Base-by-base conservation (phyloP, 2,797 vertebrate species). In the Oreochromis grahami region DNA sequence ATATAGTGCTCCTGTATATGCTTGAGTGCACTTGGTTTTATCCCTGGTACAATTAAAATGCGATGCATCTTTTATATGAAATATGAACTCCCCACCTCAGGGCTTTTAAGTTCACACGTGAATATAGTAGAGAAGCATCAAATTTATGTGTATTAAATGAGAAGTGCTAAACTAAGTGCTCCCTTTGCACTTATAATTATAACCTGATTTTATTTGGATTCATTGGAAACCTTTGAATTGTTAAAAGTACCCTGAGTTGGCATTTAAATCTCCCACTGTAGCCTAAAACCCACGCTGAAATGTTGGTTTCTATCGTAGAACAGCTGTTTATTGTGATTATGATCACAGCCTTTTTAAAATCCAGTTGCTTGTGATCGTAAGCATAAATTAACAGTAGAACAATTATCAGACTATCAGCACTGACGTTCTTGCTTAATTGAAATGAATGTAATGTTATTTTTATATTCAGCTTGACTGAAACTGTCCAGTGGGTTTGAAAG, bases 21-120 rank as follows among this genome's bases (percentile, higher is more conserved):
- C 65, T 82, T 26, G 45, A 85, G 79, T 93, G 80, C 78, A 84
- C 74, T 87, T 81, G 15, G 79, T 82, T 87, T 60, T 51, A 32
- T 76, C 85, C 60, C 76, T 63, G 29, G 81, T 87, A 65, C 24
- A 89, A 80, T 90, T 76, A 65, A 88, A 80, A 87, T 50, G 58
- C 58, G n/a, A 82, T 78, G 72, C 51, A 63, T 81, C 50, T 94
- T 91, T 94, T 90, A 38, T 86, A 83, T 60, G 7, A 81, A 82
- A 89, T 63, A 26, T 17, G n/a, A 82, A 81, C 11, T 85, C 76
- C 81, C 87, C 89, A 85, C 51, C 87, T 93, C 89, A 91, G 92
- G 92, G 87, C 74, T 83, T 63, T 29, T 89, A 84, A 87, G 45
- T 52, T 89, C 68, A 78, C 51, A 8, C 45, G 51, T 84, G 65